Base-by-base conservation (phyloP, 2,888 invertebrate species). In the Eugnorisma glareosa region DNA sequence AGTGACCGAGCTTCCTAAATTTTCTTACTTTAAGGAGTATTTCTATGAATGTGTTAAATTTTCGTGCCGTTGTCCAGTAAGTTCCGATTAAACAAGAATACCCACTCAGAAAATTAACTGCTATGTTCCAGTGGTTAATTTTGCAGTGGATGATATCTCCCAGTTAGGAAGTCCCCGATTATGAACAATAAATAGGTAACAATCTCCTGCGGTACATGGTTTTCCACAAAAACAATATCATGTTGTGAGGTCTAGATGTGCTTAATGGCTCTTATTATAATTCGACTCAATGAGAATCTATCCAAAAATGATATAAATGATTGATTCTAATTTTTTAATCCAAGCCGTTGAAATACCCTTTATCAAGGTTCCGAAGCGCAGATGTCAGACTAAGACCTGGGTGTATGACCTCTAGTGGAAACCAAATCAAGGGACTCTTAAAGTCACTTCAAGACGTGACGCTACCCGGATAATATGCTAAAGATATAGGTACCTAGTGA, bases 321-420 rank as follows among this genome's bases (percentile, higher is more conserved):
- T 74, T 77, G 84, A 79, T 71, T 76, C 81, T 48, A 75, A 57
- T 74, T 59, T 73, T 81, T 37, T 81, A 66, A 70, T 67, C 63
- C 67, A 76, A 86, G 73, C 85, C 82, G 80, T 82, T 80, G 37
- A 86, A 84, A 84, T 82, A 90, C 91, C 93, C 92, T 94, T 93
- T 93, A 94, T 93, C 93, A 90, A 89, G 93, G 93, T 94, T 94
- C 89, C 92, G 92, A 93, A 87, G 86, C 86, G 90, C 84, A 91
- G 77, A 90, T 87, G 87, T 87, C 84, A 89, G 87, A 88, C 90
- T 90, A 83, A 89, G 91, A 95, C 91, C 96, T 97, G 97, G 97
- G 97, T 97, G 94, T 96, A 97, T 97, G 97, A 97, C 97, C 97
- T 97, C 97, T 97, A 97, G 97, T 98, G 98, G 97, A 98, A 98